Base-by-base conservation (phyloP, 2,113 vertebrate genomes). In the Sturnira hondurensis region DNA sequence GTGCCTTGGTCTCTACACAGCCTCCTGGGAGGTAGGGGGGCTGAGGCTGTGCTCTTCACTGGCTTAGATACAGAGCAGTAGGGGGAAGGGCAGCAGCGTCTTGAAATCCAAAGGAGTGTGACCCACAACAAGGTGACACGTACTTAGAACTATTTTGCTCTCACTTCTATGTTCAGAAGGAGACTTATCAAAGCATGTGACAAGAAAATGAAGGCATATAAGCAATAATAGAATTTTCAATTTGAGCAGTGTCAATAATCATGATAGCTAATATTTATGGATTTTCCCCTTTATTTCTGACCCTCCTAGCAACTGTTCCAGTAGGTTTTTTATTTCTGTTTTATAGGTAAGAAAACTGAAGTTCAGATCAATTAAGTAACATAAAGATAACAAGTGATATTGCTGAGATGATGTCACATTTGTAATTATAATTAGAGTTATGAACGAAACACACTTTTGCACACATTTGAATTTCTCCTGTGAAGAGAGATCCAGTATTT, bases 381-480 rank as follows among this genome's bases (percentile, higher is more conserved):
- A 78, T 85, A 70, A 7, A 19, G 16, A 28, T 74, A 56, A 8
- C 41, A 82, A 17, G n/a, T 74, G 38, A 41, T 33, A 83, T 41
- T 83, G 22, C 13, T 61, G 20, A 6, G 9, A 86, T 89, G 8
- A 56, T 61, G 58, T 74, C 58, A 54, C 47, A 52, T 93, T 94
- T 87, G 80, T 31, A 89, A 89, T 91, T 70, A 81, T 38, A 67
- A 80, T 90, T 54, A 31, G 10, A 96, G 47, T 93, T 85, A 58
- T 76, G 63, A 68, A 67, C 1, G 61, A 52, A 89, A 84, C 14
- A 13, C 93, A 89, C 82, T 95, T 70, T 68, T 45, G 43, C 36
- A 1, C 24, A 82, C 8, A 16, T 81, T 58, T 95, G 74, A 74
- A 56, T 89, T 94, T 93, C 65, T 91, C 50, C 10, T 86, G 67